Conservation (phyloP, 64 coral and sea anemone genomes). For the Montipora efflorescens region DNA sequence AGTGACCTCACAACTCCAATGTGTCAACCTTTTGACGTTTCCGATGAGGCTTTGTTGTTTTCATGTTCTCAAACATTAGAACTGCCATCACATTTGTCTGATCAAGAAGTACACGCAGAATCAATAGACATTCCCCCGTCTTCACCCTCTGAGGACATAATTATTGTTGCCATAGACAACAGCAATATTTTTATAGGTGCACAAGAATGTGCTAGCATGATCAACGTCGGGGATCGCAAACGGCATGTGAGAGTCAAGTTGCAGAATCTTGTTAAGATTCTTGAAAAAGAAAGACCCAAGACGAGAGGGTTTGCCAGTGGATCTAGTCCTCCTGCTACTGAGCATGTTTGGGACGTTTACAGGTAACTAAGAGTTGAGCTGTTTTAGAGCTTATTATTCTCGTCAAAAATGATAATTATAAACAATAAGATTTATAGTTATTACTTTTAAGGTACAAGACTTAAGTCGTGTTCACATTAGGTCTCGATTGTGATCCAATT, state of each 20-base stretch:
- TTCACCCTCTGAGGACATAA: neutral
- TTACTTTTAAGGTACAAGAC: too few species aligned
- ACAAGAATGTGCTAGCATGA: constrained; percentile 87
- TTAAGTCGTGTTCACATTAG: too few species aligned
- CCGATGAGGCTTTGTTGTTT: neutral
- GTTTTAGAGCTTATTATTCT: too few species aligned
- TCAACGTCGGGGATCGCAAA: constrained; percentile 82
- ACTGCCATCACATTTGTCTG: neutral
- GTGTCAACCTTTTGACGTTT: neutral
- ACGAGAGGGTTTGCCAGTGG: constrained; percentile 81
- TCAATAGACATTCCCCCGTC: neutral
- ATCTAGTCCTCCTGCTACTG: constrained; percentile 95
- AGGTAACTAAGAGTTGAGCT: constrained; percentile 44
- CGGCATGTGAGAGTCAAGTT: constrained; percentile 94
- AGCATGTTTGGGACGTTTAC: constrained; percentile 97
- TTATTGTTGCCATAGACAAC: constrained; percentile 91
- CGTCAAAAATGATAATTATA: too few species aligned
- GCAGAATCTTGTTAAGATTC: constrained; percentile 91
- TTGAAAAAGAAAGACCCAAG: constrained; percentile 81
- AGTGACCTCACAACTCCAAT: neutral
- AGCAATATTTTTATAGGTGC: constrained; percentile 99
- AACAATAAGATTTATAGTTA: too few species aligned
- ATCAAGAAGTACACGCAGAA: neutral
- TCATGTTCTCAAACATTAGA: neutral
- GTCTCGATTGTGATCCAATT: too few species aligned